Base-by-base conservation (phyloP, 2,113 vertebrate genomes). In the Rhabdomys dilectus region DNA sequence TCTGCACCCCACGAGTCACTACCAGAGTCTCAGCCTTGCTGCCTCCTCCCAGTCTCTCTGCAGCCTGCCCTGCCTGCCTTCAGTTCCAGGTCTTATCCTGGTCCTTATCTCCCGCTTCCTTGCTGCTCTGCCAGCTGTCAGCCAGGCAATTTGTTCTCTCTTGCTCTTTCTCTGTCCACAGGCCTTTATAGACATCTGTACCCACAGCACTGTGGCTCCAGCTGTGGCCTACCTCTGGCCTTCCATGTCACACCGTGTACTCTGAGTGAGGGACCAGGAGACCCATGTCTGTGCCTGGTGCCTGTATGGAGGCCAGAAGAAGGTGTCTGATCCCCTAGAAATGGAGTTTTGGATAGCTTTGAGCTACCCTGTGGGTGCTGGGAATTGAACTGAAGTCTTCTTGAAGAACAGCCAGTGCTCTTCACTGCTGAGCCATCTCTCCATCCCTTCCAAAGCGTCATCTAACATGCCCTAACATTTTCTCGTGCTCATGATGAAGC, bases 41-140 rank as follows among this genome's bases (percentile, higher is more conserved):
- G 93, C 39, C 84, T 66, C 93, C 89, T 58, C 85, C 77, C 70
- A 3, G 29, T 76, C 45, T 88, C 70, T 68, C 72, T 68, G 13
- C 68, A 58, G 81, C 53, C 82, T 64, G 73, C 84, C 78, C 96
- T n/a, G 9, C 31, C 15, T 10, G 70, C 22, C 70, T 3, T 76
- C 77, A 56, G 81, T 97, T 95, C 92, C 11, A 0, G 81, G 68
- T n/a, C 73, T 87, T 89, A 94, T 76, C 95, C 36, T 62, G 64
- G 75, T 3, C 56, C 94, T 93, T 73, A 58, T 91, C 96, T 95
- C 95, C 68, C 6, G 48, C 72, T n/a, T 82, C 76, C 73, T 29
- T 34, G 7, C 92, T 51, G 66, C 34, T 73, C 51, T 73, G 51
- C 68, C 88, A 31, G 80, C 84, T 72, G 24, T 31, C 60, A 4